phyloP scores from a whole-genome alignment of 2,888 invertebrate genomes.

The Lycocerus yunnanus region DNA sequence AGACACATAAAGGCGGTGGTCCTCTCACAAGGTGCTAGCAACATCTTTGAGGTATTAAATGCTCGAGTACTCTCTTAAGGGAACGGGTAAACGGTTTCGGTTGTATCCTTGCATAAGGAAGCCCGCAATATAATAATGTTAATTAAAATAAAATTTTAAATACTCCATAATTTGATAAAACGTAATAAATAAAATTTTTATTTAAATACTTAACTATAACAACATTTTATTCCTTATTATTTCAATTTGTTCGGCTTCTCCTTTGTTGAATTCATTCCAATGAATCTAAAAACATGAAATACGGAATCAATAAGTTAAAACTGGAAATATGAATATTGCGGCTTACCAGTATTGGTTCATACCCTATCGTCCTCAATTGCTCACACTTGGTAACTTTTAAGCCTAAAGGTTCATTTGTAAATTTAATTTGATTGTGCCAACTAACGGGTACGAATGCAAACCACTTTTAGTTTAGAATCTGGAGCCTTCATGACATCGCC shows the following conservation, averaged over 20 bases:
- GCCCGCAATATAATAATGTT: too few relatives aligned
- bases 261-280: constrained; percentile 35
- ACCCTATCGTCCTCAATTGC: constrained; percentile 67
- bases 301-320: neutral
- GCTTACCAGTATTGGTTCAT: constrained; percentile 62
- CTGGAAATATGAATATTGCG: neutral
- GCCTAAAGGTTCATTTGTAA: constrained; percentile 61
- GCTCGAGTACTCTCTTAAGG: too few relatives aligned
- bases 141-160: too few relatives aligned
- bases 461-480: constrained; percentile 53
- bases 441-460: constrained; percentile 64
- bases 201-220: neutral
- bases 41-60: too few relatives aligned
- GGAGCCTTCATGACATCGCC: constrained; percentile 55
- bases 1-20: too few relatives aligned
- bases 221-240: neutral
- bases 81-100: too few relatives aligned
- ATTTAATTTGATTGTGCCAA: constrained; percentile 64
- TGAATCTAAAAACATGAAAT: constrained; percentile 36
- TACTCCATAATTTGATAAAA: too few relatives aligned
- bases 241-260: neutral
- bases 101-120: too few relatives aligned
- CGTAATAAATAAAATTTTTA: neutral
- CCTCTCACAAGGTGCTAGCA: too few relatives aligned
- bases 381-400: constrained; percentile 64